A percentile compares a stretch with the other conserved stretches of the same genome.
phyloP scores from a whole-genome alignment of 2,888 invertebrate genomes.

The Pammene fasciana region DNA sequence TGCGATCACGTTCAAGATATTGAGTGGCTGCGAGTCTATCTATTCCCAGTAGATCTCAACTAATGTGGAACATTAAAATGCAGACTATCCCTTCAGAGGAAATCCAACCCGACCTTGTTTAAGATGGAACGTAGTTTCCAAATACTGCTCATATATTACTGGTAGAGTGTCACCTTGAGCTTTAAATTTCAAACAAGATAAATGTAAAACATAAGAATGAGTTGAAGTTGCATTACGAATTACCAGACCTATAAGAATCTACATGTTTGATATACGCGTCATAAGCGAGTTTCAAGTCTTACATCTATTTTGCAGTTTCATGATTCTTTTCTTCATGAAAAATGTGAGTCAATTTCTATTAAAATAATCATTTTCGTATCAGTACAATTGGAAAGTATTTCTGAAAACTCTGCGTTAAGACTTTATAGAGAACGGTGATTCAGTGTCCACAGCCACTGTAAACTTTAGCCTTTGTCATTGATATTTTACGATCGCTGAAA shows the following conservation, averaged over 20 bases:
- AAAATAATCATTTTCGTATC: no score
- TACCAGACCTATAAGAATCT: no score
- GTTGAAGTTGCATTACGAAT: no score
- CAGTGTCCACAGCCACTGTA: not conserved
- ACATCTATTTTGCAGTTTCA: not conserved
- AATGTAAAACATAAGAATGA: not conserved
- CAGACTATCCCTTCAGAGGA: constrained; percentile 20
- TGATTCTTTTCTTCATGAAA: no score
- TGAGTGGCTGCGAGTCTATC: constrained; percentile 52
- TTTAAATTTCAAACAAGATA: no score
- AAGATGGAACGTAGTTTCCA: not conserved
- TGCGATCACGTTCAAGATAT: constrained; percentile 74
- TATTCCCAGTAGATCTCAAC: constrained; percentile 29
- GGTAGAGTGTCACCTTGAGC: not conserved
- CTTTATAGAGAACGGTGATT: no score
- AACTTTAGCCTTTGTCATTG: not conserved
- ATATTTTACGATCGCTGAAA: not conserved
- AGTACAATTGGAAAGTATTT: no score
- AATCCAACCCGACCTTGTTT: not conserved
- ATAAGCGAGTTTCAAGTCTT: no score
- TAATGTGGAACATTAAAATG: constrained; percentile 37
- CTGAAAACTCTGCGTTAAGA: no score
- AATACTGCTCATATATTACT: not conserved
- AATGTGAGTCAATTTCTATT: no score
- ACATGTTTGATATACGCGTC: no score